Base-by-base conservation (phyloP, 2,888 invertebrate genomes). In the Nemotelus nigrinus region DNA sequence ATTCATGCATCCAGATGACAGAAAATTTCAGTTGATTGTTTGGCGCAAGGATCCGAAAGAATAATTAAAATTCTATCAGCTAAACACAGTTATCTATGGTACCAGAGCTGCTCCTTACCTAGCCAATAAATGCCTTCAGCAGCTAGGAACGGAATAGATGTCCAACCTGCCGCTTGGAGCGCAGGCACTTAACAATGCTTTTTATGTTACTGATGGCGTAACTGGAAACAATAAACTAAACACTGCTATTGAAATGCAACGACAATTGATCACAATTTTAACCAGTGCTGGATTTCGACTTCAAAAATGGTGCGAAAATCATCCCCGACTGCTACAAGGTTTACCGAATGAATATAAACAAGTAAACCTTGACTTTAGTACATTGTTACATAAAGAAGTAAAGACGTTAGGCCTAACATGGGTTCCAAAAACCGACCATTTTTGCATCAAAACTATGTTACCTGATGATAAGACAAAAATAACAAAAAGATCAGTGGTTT, bases 31-130 rank as follows among this genome's bases (percentile, higher is more conserved):
- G 57, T 8, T 4, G 25, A 57, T 57, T 25, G 6, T 57, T 57
- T 57, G 57, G 57, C 57, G 57, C 3, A 8, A 57, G 10, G 4
- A 4, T 7, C 57, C 57, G 25, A 25, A 3, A 3, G 8, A 57
- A 3, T 25, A 2, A 3, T 57, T 57, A 2, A 4, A 7, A 8
- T 7, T 3, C 4, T 57, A 57, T 57, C 57, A 67, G 1, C 48
- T 81, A 3, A 71, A n/a, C 10, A 78, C 79, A 7, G 77, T 81
- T 1, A 78, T 80, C 3, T 57, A 57, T 57, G 57, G 57, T 25
- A 57, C 10, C 3, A 3, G 6, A 6, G 3, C 6, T 3, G 10
- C 6, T 57, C 3, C 57, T 7, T 57, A 57, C 8, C 4, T 7
- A 3, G 57, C 57, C 3, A 8, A 0, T 7, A 57, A 8, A 25